Evolutionary conservation across 2,113 vertebrate genomes (phyloP), one percentile per base, ranked within the genome.

Genomic region (Mesoclemmys tuberculata): DNA sequence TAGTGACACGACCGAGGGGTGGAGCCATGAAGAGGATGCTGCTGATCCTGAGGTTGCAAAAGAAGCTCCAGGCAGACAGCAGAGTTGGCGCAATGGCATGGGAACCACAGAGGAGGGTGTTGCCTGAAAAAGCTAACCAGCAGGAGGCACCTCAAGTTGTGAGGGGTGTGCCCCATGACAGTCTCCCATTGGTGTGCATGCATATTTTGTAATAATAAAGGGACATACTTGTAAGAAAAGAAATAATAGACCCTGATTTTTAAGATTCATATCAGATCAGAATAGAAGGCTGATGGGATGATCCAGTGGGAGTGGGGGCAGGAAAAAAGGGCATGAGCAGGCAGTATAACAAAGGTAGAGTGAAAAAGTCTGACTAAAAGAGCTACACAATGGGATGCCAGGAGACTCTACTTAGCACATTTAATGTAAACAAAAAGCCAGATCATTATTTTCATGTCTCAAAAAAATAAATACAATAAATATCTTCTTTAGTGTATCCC

Each of bases 201-300:
- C 87, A 74, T 95, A 93, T 92, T 96, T 94, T 79, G 41, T 75
- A 48, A 83, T 94, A 89, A 96, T 41, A 95, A 96, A 96, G 93
- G 5, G 13, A 93, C 41, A 68, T 92, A 91, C 88, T 95, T 80
- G 86, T 90, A 12, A 44, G 82, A 89, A 46, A 89, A 82, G 58
- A 87, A 92, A 64, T 55, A 54, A 64, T 74, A 93, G 90, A 88
- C 18, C 82, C 58, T 83, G 54, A 24, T 87, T 92, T 96, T 93
- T 7, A 0, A 78, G 85, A 88, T 56, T 86, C 87, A 79, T 92
- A 94, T 96, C 90, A 97, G 90, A 77, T 94, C 64, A 93, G 82
- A 96, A 92, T 88, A 83, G 93, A 97, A 96, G 96, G 68, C 96
- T 74, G 58, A 97, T 58, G 85, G 49, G 87, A 46, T 71, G 81